phyloP scores from a whole-genome alignment of 2,797 vertebrate species.

The Brachymystax lenok region DNA sequence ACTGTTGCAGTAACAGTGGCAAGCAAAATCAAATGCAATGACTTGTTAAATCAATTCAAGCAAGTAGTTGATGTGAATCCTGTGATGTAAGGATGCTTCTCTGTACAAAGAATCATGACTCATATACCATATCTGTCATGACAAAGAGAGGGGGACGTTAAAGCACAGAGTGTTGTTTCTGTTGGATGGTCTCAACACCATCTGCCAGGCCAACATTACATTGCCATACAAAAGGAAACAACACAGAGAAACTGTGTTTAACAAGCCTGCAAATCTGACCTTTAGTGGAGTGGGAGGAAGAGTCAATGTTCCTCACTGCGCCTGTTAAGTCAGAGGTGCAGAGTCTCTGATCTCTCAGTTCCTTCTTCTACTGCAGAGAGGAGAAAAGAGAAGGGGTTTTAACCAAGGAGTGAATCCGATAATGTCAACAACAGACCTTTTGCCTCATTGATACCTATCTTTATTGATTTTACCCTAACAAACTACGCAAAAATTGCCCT shows the following conservation, averaged over 20 bases:
- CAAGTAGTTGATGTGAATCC: background rate
- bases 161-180: background rate
- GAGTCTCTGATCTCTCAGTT: slow-evolving; percentile 4
- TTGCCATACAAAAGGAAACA: slow-evolving; percentile 4
- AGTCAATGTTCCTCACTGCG: slow-evolving; percentile 12
- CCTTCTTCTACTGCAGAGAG: background rate
- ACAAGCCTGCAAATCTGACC: slow-evolving; percentile 15
- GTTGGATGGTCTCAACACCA: background rate
- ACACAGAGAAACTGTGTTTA: background rate
- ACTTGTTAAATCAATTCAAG: background rate
- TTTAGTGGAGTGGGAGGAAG: slow-evolving; percentile 26
- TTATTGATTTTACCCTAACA: background rate
- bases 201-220: background rate
- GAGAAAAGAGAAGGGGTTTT: background rate
- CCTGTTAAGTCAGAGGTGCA: background rate
- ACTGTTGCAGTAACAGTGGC: background rate
- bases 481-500: background rate
- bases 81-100: background rate
- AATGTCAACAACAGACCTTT: background rate
- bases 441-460: background rate
- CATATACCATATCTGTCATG: background rate
- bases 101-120: background rate
- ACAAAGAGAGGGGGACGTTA: slow-evolving; percentile 5
- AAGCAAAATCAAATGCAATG: slow-evolving; percentile 22
- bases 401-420: background rate